Evolutionary conservation across 30 jellyfish, hydroid and myxozoan genomes (phyloP), one percentile per base, ranked within the genome.

Genomic region (Rhopilema esculentum): DNA sequence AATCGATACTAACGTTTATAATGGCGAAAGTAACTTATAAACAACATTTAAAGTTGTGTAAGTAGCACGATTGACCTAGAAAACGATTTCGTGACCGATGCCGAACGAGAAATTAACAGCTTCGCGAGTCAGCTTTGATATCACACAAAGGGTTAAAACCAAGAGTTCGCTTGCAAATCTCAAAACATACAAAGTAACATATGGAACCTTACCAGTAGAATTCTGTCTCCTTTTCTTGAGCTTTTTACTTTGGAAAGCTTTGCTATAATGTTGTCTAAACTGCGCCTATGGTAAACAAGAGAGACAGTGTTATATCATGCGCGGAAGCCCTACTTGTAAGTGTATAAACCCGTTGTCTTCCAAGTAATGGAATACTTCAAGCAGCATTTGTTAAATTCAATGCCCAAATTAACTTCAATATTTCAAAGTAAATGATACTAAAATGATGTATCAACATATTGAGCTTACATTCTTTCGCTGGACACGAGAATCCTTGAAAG

Each of bases 241-340:
- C 84, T 74, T 69, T 90, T 74, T 33, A 79, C 97, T 62, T 90
- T 90, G 12, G 97, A 90, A 16, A 90, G 93, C 81, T 90, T 90
- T 9, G 97, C 97, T 22, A 90, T 90, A 63, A 90, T 90, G 87
- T 73, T 82, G 72, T 90, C 97, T 31, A 90, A 75, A 75, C 97
- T 90, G 70, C 97, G 85, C 66, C 97, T 90, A 65, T 48, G 48
- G 66, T 33, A 32, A 50, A 72, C 32, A 66, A 76, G 15, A 50
- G 28, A 27, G 28, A 61, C 40, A 26, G 19, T 23, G 17, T 51
- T 1, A 50, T 71, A 15, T 49, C 76, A 53, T 8, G 90, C 49
- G 81, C 90, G 90, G 82, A 80, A 80, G 75, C 61, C 20, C 18
- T 52, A 66, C 49, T 78, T 27, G 79, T 62, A 17, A 50, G 48